Conservation (phyloP, 2,113 vertebrate genomes). For the Zeus faber region DNA sequence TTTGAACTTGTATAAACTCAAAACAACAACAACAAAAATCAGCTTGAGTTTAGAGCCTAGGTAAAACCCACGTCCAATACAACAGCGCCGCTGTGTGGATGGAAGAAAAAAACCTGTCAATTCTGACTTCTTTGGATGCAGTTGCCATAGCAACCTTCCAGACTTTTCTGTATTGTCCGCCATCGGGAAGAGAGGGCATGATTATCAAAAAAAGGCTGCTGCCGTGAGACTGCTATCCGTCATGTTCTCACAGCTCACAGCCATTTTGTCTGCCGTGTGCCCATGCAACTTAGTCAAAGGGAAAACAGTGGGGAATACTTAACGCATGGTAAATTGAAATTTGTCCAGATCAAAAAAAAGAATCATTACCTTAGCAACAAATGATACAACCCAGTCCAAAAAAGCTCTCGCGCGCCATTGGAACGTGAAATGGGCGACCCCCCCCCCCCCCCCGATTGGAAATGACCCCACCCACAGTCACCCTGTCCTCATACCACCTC, state of each 20-base stretch:
- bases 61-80: conserved; percentile 41
- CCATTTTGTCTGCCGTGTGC: not conserved
- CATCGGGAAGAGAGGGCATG: conserved; percentile 22
- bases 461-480: too few species aligned
- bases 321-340: too few species aligned
- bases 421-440: too few species aligned
- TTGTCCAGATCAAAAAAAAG: too few species aligned
- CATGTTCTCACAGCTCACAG: conserved; percentile 42
- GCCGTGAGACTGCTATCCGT: conserved; percentile 25
- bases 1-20: too few species aligned
- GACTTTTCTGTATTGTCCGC: conserved; percentile 68
- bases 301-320: too few species aligned
- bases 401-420: too few species aligned
- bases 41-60: not conserved
- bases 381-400: too few species aligned
- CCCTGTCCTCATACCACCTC: too few species aligned
- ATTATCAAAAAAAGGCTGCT: not conserved
- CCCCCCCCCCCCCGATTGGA: too few species aligned
- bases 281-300: not conserved
- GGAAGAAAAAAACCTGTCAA: conserved; percentile 5
- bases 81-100: conserved; percentile 65
- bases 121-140: conserved; percentile 53
- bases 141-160: conserved; percentile 93
- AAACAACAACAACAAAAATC: too few species aligned
- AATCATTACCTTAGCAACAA: too few species aligned